Evolutionary conservation across 2,888 invertebrate species (phyloP).

Genomic region (Ophion obscuratus): DNA sequence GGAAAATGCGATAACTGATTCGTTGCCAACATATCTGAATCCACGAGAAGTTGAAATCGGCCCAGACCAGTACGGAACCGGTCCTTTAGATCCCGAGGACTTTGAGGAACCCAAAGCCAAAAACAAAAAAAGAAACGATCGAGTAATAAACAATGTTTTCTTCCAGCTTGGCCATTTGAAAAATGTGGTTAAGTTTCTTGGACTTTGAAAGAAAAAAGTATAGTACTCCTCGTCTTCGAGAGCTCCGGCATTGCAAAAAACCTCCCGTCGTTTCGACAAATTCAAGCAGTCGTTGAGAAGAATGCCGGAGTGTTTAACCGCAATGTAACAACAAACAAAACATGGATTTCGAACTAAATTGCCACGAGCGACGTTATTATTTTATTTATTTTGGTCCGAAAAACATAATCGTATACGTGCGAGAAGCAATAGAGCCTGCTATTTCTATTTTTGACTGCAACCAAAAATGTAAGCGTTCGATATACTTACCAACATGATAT

Average conservation of each 20-base stretch:
- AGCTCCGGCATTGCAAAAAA: neutral
- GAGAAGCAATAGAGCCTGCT: too few relatives aligned
- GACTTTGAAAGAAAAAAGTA: conserved; percentile 17
- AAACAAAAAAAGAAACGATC: neutral
- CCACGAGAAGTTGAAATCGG: neutral
- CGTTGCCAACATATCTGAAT: too few relatives aligned
- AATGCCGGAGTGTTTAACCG: neutral
- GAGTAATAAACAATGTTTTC: conserved; percentile 4
- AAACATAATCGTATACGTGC: too few relatives aligned
- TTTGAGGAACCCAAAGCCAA: neutral
- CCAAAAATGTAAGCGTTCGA: too few relatives aligned
- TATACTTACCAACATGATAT: too few relatives aligned
- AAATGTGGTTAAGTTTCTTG: conserved; percentile 29
- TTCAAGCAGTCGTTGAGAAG: neutral
- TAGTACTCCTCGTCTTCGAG: neutral
- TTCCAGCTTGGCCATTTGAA: conserved; percentile 47
- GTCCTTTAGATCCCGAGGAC: too few relatives aligned
- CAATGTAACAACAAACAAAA: neutral
- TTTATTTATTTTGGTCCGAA: too few relatives aligned
- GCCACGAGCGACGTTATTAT: too few relatives aligned
- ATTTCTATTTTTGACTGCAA: too few relatives aligned
- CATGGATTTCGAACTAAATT: neutral
- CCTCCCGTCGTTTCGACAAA: neutral
- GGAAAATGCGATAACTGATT: neutral
- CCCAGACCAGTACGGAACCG: too few relatives aligned